These are phyloP conservation scores for Atrichornis clamosus DNA, from an alignment of 2,113 vertebrate genomes.

Conservation along the genomic window DNA sequence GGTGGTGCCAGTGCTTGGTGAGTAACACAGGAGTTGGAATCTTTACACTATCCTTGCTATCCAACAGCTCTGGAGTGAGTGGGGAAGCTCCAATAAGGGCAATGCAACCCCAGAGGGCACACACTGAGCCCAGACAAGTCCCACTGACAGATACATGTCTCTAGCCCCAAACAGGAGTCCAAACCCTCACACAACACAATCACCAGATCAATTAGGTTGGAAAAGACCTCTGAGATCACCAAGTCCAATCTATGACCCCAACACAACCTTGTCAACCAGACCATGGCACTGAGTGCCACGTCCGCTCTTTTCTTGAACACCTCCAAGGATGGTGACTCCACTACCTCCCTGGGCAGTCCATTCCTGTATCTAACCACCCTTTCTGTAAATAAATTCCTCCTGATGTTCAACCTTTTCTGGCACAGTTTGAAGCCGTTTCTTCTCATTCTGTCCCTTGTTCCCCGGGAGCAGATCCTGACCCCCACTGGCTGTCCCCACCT, in stretches of 20 bases:
- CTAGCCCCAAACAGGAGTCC: not conserved
- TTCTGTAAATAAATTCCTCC: not conserved
- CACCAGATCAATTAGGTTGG: not conserved
- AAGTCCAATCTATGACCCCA: not conserved
- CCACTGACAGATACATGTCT: not conserved
- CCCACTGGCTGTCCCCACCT: too few relatives aligned
- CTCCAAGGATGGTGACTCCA: not conserved
- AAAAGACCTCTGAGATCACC: not conserved
- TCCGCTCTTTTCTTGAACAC: not conserved
- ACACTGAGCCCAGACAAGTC: not conserved
- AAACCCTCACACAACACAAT: not conserved
- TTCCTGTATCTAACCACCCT: not conserved
- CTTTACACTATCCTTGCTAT: rapidly evolving
- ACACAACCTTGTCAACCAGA: not conserved
- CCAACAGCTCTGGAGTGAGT: not conserved
- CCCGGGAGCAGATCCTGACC: not conserved
- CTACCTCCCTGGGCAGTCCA: not conserved
- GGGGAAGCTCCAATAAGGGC: rapidly evolving
- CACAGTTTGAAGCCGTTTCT: not conserved
- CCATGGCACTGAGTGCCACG: not conserved
- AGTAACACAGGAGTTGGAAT: not conserved
- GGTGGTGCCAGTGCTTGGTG: not conserved
- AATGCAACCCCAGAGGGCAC: rapidly evolving
- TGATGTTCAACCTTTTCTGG: not conserved
- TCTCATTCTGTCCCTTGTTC: not conserved